Evolutionary conservation across 2,797 vertebrate genomes (phyloP).

Genomic region (Lophotriccus pileatus): DNA sequence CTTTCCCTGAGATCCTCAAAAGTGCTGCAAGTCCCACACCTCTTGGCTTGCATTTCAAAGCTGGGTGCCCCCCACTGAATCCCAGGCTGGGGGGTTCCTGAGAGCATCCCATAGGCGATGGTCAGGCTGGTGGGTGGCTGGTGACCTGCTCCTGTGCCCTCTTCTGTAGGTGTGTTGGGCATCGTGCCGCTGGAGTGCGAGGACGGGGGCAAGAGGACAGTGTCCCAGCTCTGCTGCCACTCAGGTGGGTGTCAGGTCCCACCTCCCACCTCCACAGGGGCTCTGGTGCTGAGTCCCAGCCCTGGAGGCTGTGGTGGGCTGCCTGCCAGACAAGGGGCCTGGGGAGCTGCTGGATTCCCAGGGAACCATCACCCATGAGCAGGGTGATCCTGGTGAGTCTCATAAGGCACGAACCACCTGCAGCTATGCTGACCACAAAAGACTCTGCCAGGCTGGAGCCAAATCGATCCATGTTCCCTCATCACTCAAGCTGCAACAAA

Average conservation of each 20-base stretch:
- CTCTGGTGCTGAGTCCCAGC: neutral
- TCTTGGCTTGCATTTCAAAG: neutral
- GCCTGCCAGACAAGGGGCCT: neutral
- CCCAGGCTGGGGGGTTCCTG: neutral
- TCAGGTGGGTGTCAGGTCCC: conserved; percentile 75
- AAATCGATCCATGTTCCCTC: accelerated
- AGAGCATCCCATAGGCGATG: neutral
- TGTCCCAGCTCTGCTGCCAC: conserved; percentile 87
- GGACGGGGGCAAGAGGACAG: conserved; percentile 76
- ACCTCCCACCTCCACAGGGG: neutral
- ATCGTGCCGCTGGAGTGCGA: conserved; percentile 75
- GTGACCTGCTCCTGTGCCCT: neutral
- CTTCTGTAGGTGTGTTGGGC: conserved; percentile 84
- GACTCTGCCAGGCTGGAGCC: neutral
- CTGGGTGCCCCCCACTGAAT: neutral
- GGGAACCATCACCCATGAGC: neutral
- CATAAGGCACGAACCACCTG: neutral
- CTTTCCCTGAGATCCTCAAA: neutral
- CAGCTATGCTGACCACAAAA: accelerated
- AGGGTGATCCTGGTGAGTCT: neutral
- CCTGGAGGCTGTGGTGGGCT: accelerated
- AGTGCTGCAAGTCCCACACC: neutral
- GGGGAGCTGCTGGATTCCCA: neutral
- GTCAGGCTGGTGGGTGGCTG: neutral
- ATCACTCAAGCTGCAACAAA: neutral